Base-by-base conservation (phyloP, 2,113 vertebrate genomes). In the Misgurnus anguillicaudatus region DNA sequence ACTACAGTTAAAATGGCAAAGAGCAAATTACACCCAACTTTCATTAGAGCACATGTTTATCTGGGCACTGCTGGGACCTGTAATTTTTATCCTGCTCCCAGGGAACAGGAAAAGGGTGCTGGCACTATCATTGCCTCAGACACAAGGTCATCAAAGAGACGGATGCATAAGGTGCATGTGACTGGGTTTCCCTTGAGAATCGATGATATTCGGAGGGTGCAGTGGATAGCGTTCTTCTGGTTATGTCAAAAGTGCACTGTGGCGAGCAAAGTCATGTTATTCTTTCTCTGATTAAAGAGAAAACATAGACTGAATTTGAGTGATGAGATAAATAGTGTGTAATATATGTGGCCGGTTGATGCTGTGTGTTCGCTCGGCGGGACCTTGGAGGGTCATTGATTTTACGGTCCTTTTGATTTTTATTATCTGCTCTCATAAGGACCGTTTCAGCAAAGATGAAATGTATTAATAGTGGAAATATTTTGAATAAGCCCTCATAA, bases 1-100 rank as follows among this genome's bases (percentile, higher is more conserved):
- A 91, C 90, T 90, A 91, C 90, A 90, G 90, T 92, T 92, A 93
- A 90, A 87, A 90, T 89, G 89, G 89, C 90, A 91, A 91, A 91
- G 89, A 91, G 90, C 90, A 93, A 90, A 92, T 93, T 91, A 89
- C 85, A 80, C 85, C 88, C 83, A 91, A 91, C 87, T 92, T 90
- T 88, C 83, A 87, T 89, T 82, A 86, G 87, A 87, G 87, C 84
- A 80, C 81, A 82, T 91, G 88, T 91, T 92, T 91, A 87, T 90
- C 75, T 78, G 86, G 84, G 76, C 85, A 91, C 89, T 89, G 82
- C 72, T 47, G 91, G 89, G 91, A 92, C 82, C 83, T 86, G 86
- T 83, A 84, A 83, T 89, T 89, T 89, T 86, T 61, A 75, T 82
- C 77, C 72, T 70, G 84, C 85, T 89, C 85, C 86, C 67, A 78